Evolutionary conservation across 1,140 invertebrate species (phyloP), one percentile per base, ranked within the genome.

Genomic region (Cataglyphis hispanica): DNA sequence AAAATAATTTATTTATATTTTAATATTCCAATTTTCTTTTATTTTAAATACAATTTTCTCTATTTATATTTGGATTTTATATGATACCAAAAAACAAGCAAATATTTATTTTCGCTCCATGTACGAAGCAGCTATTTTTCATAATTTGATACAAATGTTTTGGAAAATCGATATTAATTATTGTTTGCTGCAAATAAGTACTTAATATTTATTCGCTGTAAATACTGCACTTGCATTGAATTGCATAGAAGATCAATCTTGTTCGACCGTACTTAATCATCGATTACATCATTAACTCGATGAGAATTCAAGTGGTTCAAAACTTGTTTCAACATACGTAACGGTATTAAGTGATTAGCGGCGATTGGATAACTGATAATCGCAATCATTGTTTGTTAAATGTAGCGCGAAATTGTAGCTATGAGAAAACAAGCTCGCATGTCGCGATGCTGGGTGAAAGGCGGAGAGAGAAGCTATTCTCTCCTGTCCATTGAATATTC

Each of bases 401-500:
- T 43, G 67, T 56, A 31, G 25, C 53, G 37, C 53, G 67, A 72
- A 83, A 83, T 83, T 72, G 78, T 40, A 74, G 56, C 34, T 22
- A 25, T 46, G 78, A 60, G 78, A 81, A 50, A 43, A 58, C 53
- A 56, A 13, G 37, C 50, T 58, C 34, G 66, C 34, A 72, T 43
- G 37, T 37, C 56, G 56, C 46, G 69, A 72, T 19, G 34, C 25
- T 67, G 40, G 40, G 61, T 74, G 61, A 83, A n/a, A 25, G 67
- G 37, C 37, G 8, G 25, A 53, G 60, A 63, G 60, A 8, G 53
- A 56, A 60, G 37, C 78, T 83, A 56, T 60, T 83, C 37, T 83
- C 46, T 19, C 16, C 46, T 83, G 78, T 74, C 53, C 53, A 74
- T 74, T 72, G 78, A 83, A 83, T 83, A 83, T 83, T 74, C 78